Evolutionary conservation across 1,140 invertebrate genomes (phyloP).

Genomic region (Heliconius hermathena): DNA sequence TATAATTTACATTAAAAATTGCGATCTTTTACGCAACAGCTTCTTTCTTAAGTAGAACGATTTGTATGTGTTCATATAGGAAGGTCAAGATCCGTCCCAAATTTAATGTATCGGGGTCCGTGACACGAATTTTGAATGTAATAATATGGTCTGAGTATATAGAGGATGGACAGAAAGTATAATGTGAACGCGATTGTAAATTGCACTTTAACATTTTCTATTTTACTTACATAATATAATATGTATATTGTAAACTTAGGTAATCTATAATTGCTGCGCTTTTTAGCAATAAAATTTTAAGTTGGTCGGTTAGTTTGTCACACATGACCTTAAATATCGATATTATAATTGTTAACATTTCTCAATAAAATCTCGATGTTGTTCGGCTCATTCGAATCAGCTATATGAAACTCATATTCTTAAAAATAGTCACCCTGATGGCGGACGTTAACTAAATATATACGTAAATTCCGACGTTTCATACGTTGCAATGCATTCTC

Average conservation of each 20-base stretch:
- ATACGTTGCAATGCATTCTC: neutral
- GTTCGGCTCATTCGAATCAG: neutral
- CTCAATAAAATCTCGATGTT: neutral
- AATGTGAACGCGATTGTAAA: constrained; percentile 33
- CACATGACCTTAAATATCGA: neutral
- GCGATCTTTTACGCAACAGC: neutral
- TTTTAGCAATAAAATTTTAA: neutral
- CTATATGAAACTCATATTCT: neutral
- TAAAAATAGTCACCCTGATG: neutral
- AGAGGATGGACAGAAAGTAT: constrained; percentile 14
- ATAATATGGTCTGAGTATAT: constrained; percentile 33
- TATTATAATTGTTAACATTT: neutral
- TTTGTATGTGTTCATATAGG: constrained; percentile 35
- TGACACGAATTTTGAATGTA: constrained; percentile 36
- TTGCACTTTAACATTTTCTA: constrained; percentile 30
- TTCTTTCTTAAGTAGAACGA: constrained; percentile 13
- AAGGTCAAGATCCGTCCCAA: constrained; percentile 49
- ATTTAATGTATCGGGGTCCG: constrained; percentile 38
- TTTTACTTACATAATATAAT: neutral
- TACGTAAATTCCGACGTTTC: neutral
- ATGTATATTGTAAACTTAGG: neutral
- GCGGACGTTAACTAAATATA: neutral
- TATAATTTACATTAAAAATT: constrained; percentile 5
- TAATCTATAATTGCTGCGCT: neutral
- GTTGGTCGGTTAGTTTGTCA: neutral